Base-by-base conservation (phyloP, 30 jellyfish, hydroid and myxozoan genomes). In the Aurelia sp. region DNA sequence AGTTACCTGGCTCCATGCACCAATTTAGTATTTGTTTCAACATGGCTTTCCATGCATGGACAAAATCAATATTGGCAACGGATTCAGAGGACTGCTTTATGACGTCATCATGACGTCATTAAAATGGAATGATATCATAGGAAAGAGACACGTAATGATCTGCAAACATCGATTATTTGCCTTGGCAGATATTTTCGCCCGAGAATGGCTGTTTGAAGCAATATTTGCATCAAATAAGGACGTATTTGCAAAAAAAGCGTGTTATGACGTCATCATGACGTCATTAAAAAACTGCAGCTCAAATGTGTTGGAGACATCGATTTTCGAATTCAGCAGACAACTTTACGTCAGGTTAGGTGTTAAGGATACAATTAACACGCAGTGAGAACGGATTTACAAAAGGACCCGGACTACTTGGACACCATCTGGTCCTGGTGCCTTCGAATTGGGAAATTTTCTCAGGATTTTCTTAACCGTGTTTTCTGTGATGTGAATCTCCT, bases 181-280 rank as follows among this genome's bases (percentile, higher is more conserved):
- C 63, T 52, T 17, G 17, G 63, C 63, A 52, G 63, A 52, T 52
- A 52, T 52, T 52, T 52, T 52, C 63, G 17, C 63, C 63, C 63
- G 11, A 52, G 63, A 52, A 11, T 52, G 63, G 63, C 63, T 52
- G 63, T 52, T 52, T 9, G 63, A 52, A 17, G 63, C 63, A 52
- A 52, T 17, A 52, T 52, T 52, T 9, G 63, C 63, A 52, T 52
- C 17, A 52, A 17, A 52, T 52, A 52, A 52, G 63, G 63, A 52
- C 63, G 63, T 52, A 52, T 52, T 52, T 52, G 63, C 13, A 52
- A 52, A 52, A 52, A 52, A 11, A 52, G 17, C 63, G 63, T 52
- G 63, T 52, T 52, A 52, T 52, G 63, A 52, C 63, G 63, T 52
- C 63, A 52, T 52, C 63, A 52, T 52, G 63, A 52, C 63, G 63